phyloP scores from a whole-genome alignment of 2,888 invertebrate genomes.

The Drosophila stalkeri region DNA sequence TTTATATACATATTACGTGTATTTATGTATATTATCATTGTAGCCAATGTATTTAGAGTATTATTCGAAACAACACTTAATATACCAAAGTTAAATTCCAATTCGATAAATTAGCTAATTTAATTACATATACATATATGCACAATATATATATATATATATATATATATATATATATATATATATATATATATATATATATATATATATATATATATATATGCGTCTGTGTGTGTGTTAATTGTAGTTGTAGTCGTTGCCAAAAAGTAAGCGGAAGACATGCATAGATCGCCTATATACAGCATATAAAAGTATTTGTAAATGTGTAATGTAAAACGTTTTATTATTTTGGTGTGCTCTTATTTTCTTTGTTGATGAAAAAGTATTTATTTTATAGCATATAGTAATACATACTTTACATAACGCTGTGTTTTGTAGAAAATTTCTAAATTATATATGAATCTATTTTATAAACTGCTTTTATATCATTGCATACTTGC shows the following conservation, averaged over 20 bases:
- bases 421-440: constrained; percentile 32
- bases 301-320: constrained; percentile 26
- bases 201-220: neutral
- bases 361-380: constrained; percentile 53
- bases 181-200: constrained; percentile 11
- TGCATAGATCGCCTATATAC: constrained; percentile 34
- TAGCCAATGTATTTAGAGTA: constrained; percentile 75
- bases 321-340: constrained; percentile 28
- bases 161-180: constrained; percentile 1
- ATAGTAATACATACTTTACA: constrained; percentile 23
- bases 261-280: constrained; percentile 44
- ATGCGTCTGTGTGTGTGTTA: constrained; percentile 21
- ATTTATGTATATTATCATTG: constrained; percentile 52
- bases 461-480: constrained; percentile 64
- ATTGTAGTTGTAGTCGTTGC: constrained; percentile 70
- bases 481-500: constrained; percentile 69
- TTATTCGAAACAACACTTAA: constrained; percentile 51
- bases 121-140: constrained; percentile 24
- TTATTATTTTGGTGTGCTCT: constrained; percentile 39
- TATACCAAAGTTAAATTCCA: constrained; percentile 71
- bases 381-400: constrained; percentile 67
- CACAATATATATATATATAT: neutral
- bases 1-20: constrained; percentile 33
- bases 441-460: constrained; percentile 44
- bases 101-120: constrained; percentile 35